Conservation (phyloP, 2,797 vertebrate species). For the Otolemur crassicaudatus region DNA sequence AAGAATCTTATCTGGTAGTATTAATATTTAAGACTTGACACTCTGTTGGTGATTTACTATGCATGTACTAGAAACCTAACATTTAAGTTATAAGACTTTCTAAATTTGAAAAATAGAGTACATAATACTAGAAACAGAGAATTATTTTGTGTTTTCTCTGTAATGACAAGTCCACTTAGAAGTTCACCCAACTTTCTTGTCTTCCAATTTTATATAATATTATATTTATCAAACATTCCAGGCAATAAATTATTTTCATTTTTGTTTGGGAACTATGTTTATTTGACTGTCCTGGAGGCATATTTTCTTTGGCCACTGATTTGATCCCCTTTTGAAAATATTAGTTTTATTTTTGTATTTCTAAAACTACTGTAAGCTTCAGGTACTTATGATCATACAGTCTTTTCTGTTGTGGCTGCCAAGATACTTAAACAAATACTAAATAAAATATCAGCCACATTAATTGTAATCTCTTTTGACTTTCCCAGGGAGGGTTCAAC, state of each 20-base stretch:
- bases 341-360: not conserved
- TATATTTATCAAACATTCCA: not conserved
- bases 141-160: not conserved
- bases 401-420: not conserved
- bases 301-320: not conserved
- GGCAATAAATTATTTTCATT: not conserved
- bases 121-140: not conserved
- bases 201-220: not conserved
- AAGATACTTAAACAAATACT: not conserved
- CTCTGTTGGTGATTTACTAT: not conserved
- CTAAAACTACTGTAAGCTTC: not conserved
- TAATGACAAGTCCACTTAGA: not conserved
- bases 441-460: not conserved
- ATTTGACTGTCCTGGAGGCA: not conserved
- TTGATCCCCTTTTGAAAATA: not conserved
- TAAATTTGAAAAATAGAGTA: not conserved
- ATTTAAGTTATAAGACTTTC: not conserved
- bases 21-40: slow-evolving; percentile 2
- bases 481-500: not conserved
- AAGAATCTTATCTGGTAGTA: not conserved
- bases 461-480: not conserved
- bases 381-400: not conserved
- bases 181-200: not conserved
- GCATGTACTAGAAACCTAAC: not conserved
- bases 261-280: not conserved